These are phyloP conservation scores for Pogonophryne albipinna DNA, from an alignment of 2,797 vertebrate species.

Conservation along the genomic window DNA sequence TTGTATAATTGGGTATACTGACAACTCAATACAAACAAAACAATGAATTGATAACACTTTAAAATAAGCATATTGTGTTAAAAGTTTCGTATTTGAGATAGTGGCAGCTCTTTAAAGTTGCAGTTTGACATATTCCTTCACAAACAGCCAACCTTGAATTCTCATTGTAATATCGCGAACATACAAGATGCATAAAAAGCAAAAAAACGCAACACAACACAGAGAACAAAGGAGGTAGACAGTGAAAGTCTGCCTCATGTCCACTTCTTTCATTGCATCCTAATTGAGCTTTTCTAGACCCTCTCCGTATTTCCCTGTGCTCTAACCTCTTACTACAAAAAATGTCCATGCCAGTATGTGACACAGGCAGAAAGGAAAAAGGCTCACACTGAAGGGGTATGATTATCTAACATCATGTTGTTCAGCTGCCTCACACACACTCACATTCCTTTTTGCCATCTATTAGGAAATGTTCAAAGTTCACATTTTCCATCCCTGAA, in stretches of 20 bases:
- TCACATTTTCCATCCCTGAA: conserved; percentile 40
- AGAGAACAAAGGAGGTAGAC: not conserved
- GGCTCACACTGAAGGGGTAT: conserved; percentile 13
- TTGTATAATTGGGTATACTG: not conserved
- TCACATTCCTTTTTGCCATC: conserved; percentile 4
- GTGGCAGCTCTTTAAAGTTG: not conserved
- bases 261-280: conserved; percentile 9
- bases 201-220: conserved; percentile 29
- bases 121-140: not conserved
- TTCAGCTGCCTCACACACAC: conserved; percentile 13
- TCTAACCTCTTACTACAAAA: conserved; percentile 43
- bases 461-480: conserved; percentile 40
- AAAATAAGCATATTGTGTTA: not conserved
- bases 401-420: conserved; percentile 25
- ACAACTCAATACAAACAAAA: conserved; percentile 8
- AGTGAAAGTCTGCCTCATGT: conserved; percentile 12
- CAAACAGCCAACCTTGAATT: conserved; percentile 10
- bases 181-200: conserved; percentile 17
- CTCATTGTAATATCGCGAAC: conserved; percentile 7
- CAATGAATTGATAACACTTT: not conserved
- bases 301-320: conserved; percentile 21
- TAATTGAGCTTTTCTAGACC: conserved; percentile 30
- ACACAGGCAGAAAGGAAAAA: conserved; percentile 19
- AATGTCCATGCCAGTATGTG: conserved; percentile 17
- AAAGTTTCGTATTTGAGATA: not conserved